Base-by-base conservation (phyloP, 2,888 invertebrate genomes). In the Argyresthia goedartella region DNA sequence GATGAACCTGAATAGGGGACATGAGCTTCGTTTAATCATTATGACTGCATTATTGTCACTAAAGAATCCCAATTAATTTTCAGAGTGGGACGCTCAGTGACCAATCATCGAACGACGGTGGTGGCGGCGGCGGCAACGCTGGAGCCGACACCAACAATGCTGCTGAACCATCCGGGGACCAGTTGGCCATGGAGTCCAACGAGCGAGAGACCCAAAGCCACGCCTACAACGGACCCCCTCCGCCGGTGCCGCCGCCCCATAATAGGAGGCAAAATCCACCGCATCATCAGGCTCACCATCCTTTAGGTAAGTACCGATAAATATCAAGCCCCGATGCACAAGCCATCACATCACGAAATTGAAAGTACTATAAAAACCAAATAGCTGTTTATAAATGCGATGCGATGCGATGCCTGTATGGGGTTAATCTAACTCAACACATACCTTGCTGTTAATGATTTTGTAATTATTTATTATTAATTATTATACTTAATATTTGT, bases 191-290 rank as follows among this genome's bases (percentile, higher is more conserved):
- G 69, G 93, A 93, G 68, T 90, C 92, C 8, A 81, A 88, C 13
- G 92, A 92, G 56, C 89, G 92, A 60, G 90, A 91, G 61, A 73
- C 78, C 0, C 82, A 79, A 1, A 88, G 77, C 68, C 88, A 80
- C 67, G 81, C 80, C 64, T 81, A 87, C 73, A 87, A 76, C 59
- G 88, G 73, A 60, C 88, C 71, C 55, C 89, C 88, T 1, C 88
- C 87, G 0, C 90, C 86, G 0, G 89, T 88, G 1, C 91, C 91
- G 51, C 90, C 91, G 1, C 89, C 90, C 0, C 94, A 93, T 59
- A 93, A 93, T 62, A 91, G 93, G 62, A 91, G 93, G 25, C 94
- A 92, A 49, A 91, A 90, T 54, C 92, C 88, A 55, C 89, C 89
- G 43, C 90, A 91, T 57, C 90, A 90, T 51, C 94, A 93, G 67